phyloP scores from a whole-genome alignment of 2,113 vertebrate species.

The Ancistrus triradiatus region DNA sequence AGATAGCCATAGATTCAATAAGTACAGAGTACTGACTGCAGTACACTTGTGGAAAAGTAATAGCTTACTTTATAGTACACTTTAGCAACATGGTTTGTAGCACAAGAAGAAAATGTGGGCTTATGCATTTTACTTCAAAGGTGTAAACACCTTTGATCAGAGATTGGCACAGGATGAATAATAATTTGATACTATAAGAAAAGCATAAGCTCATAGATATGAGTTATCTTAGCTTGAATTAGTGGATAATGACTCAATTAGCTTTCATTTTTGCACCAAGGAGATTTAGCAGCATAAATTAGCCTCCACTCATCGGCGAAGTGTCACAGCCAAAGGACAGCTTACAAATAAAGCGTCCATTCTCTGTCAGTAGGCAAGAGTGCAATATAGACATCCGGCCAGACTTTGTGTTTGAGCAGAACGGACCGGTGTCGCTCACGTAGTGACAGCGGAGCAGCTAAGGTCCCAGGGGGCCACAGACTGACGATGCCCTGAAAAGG shows the following conservation, averaged over 20 bases:
- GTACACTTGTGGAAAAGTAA: too few species aligned
- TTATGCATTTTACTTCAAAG: too few species aligned
- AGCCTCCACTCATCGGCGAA: constrained; percentile 92
- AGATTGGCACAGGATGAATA: constrained; percentile 57
- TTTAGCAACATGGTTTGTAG: too few species aligned
- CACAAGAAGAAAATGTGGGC: too few species aligned
- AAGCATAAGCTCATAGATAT: too few species aligned
- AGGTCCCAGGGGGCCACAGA: constrained; percentile 83
- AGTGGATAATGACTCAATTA: constrained; percentile 99
- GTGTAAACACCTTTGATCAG: too few species aligned
- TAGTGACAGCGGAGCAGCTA: constrained; percentile 84
- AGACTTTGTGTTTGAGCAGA: constrained; percentile 98
- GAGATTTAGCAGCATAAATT: constrained; percentile 99
- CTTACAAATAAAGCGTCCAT: constrained; percentile 99
- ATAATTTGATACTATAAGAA: too few species aligned
- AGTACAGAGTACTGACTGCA: too few species aligned
- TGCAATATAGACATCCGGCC: constrained; percentile 99
- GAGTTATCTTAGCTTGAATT: constrained; percentile 88
- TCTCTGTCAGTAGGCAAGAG: constrained; percentile 90
- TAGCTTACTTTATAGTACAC: too few species aligned
- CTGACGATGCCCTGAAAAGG: constrained; percentile 98
- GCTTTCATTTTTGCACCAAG: constrained; percentile 99
- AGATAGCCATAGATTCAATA: too few species aligned
- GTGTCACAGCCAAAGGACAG: constrained; percentile 99
- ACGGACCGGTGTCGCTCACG: constrained; percentile 99